A percentile compares a stretch with the other conserved stretches of the same genome.
phyloP scores from a whole-genome alignment of 2,113 vertebrate species.

The Leiothrix lutea region DNA sequence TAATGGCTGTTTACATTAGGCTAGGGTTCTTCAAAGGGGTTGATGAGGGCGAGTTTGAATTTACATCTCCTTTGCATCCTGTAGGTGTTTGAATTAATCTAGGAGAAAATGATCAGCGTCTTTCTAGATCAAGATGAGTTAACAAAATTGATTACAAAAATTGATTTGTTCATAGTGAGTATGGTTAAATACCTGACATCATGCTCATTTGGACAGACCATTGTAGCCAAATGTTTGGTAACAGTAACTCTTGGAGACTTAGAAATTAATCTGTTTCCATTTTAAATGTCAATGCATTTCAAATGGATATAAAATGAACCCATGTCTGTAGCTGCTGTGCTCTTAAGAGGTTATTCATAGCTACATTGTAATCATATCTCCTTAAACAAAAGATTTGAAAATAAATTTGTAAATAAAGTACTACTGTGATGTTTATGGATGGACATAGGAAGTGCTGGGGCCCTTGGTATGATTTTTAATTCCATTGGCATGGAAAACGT shows the following conservation, averaged over 20 bases:
- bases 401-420: not conserved
- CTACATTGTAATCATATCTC: slow-evolving; percentile 8
- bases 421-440: not conserved
- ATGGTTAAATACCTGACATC: not conserved
- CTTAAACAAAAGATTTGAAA: not conserved
- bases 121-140: slow-evolving; percentile 9
- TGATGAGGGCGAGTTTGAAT: not conserved
- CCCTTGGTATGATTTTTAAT: not conserved
- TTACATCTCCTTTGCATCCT: not conserved
- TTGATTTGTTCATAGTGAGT: not conserved
- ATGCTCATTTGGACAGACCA: not conserved
- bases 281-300: slow-evolving; percentile 17
- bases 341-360: not conserved
- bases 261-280: slow-evolving; percentile 10
- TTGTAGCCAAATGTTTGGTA: not conserved
- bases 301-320: not conserved
- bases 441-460: not conserved
- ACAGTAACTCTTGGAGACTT: not conserved
- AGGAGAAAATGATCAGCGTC: not conserved
- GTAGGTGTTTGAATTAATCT: not conserved
- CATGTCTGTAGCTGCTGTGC: not conserved
- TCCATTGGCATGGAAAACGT: not conserved
- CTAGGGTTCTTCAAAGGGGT: not conserved
- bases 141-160: not conserved
- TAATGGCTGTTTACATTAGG: not conserved